Evolutionary conservation across 2,888 invertebrate genomes (phyloP), one percentile per base, ranked within the genome.

Genomic region (Achlya flavicornis): DNA sequence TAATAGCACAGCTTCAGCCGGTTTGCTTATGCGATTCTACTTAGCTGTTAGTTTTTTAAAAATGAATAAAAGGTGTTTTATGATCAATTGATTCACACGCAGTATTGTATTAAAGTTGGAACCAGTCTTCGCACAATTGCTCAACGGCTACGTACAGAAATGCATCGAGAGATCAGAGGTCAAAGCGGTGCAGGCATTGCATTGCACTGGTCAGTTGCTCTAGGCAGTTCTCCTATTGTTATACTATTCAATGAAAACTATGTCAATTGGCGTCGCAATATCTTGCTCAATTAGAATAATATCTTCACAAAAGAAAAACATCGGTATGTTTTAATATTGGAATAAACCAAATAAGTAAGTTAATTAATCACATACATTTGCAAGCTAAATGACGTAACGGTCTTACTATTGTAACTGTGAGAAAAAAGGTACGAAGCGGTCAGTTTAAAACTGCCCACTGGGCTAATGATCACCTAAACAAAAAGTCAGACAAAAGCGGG

Each of bases 381-480:
- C 70, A 74, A 66, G 63, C 70, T 68, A 68, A 68, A 64, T 57
- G 57, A 65, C 64, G 63, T 85, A 91, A 91, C 90, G 89, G 89
- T 86, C 80, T 65, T 65, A 70, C 73, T 67, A 70, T 68, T 75
- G 79, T 81, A 80, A 70, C 80, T 88, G 90, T 91, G 92, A 89
- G 91, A 91, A 91, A 77, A 80, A 74, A 63, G 63, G 66, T 74
- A 66, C 64, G 66, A 75, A 83, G 80, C 78, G 91, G 92, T 91
- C 92, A 91, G 85, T 83, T 79, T 83, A 68, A 83, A 88, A 89
- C 86, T 90, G 91, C 88, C 91, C 91, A 90, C 88, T 85, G 89
- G 70, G 85, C 87, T 92, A 92, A 92, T 93, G 91, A 93, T 91
- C 81, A 79, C 76, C 84, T 83, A 83, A 86, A 91, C 89, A 91